Evolutionary conservation across 2,113 vertebrate species (phyloP), one percentile per base, ranked within the genome.

Genomic region (Pterocles orientalis): DNA sequence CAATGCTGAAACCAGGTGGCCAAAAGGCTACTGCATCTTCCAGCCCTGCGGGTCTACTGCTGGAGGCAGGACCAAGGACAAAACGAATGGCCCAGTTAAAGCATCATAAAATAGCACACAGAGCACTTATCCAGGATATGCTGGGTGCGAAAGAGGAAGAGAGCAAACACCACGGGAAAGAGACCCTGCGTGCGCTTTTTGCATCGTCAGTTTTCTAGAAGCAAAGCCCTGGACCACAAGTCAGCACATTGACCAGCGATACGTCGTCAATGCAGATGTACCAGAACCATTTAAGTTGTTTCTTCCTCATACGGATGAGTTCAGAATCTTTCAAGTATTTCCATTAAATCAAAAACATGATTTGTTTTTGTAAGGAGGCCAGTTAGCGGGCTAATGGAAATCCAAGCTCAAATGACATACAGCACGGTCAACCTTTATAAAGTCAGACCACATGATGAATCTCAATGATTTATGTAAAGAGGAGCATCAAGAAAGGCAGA

Each of bases 91-190:
- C 34, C n/a, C 70, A 25, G 25, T 14, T 3, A 20, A 73, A 61
- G 16, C 48, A 62, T 12, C 51, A 41, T 16, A 26, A 57, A 64
- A 34, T 0, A 57, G 3, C 13, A 19, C 2, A 4, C 0, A 41
- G 10, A 3, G 34, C 7, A 9, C 0, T 75, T 6, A 19, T 0
- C 17, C 4, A 4, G 39, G 39, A 28, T 60, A 64, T 54, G 12
- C 57, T 64, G 26, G 34, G 45, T 6, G 56, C 12, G 36, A 77
- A 43, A 34, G 29, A 17, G 39, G 33, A 34, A 72, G 28, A 53
- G 24, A 58, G n/a, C 4, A 9, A 68, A 69, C 14, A 10, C 51
- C 5, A 2, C 0, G 16, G 31, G 54, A 62, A 78, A 31, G 26
- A 78, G 60, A 18, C 18, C 16, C 47, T 24, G 47, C 10, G 3